Evolutionary conservation across 2,888 invertebrate species (phyloP), one percentile per base, ranked within the genome.

Genomic region (Campaea margaritaria): DNA sequence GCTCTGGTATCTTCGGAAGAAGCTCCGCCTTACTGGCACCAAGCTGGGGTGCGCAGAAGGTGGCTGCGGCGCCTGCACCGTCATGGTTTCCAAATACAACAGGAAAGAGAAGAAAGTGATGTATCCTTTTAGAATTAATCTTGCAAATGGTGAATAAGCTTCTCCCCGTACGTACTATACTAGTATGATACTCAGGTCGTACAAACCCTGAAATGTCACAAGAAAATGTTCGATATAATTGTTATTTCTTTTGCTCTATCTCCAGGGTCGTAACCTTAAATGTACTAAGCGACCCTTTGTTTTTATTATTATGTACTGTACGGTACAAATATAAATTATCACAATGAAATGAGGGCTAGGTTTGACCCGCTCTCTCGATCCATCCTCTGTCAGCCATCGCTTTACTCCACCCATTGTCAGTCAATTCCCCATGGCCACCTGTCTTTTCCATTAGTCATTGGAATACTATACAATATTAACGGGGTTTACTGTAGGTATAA

Each of bases 51-150:
- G 99, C 78, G 98, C 96, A 0, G 98, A 98, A 91, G 99, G 99
- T 45, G 98, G 98, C n/a, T 99, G 99, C 79, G 99, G 99, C 0
- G 98, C 98, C 0, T 99, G 99, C 79, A 99, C 98, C 0, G 98
- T 99, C 13, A 98, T 99, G 96, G 92, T 98, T 16, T 98, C 98
- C 36, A 95, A 94, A 81, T 95, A 94, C 74, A 94, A 97, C 76
- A 93, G 96, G 1, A 80, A 75, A 36, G 93, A 89, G n/a, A 93
- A 94, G 48, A 86, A 77, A 80, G 65, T 86, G 5, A 59, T 79
- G 93, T 93, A 93, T 92, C 92, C 91, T 93, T 91, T 89, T 62
- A 47, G 2, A n/a, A 31, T 31, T 9, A 1, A 31, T 31, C 9
- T 31, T 3, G 7, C 2, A 31, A 31, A 31, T 9, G 31, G 2